Evolutionary conservation across 2,113 vertebrate species (phyloP).

Genomic region (Physeter macrocephalus): DNA sequence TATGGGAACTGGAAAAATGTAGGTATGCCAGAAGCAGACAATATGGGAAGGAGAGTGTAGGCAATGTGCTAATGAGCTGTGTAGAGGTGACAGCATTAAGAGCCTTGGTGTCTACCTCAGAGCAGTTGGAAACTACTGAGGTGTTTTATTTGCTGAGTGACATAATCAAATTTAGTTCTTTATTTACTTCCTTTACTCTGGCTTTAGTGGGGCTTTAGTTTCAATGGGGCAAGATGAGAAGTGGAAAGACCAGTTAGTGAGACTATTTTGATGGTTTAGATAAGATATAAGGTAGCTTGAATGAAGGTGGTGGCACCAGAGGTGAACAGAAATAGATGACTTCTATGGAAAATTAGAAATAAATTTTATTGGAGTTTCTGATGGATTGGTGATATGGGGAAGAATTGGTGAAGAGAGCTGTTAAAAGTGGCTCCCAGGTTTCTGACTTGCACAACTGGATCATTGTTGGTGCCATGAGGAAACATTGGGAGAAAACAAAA

Average conservation of each 20-base stretch:
- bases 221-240: neutral
- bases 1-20: neutral
- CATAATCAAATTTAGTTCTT: neutral
- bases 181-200: neutral
- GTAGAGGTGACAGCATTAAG: neutral
- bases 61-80: neutral
- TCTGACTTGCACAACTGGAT: neutral
- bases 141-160: neutral
- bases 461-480: neutral
- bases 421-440: neutral
- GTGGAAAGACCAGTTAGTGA: neutral
- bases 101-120: neutral
- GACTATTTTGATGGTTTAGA: neutral
- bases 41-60: accelerated
- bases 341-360: neutral
- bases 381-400: neutral
- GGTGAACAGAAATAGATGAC: neutral
- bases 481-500: neutral
- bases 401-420: neutral
- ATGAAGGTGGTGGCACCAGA: neutral
- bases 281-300: neutral
- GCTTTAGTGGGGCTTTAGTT: neutral
- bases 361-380: neutral
- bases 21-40: neutral
- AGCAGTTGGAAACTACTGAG: neutral